Evolutionary conservation across 2,888 invertebrate genomes (phyloP).

Genomic region (Eustalomyia histrio): DNA sequence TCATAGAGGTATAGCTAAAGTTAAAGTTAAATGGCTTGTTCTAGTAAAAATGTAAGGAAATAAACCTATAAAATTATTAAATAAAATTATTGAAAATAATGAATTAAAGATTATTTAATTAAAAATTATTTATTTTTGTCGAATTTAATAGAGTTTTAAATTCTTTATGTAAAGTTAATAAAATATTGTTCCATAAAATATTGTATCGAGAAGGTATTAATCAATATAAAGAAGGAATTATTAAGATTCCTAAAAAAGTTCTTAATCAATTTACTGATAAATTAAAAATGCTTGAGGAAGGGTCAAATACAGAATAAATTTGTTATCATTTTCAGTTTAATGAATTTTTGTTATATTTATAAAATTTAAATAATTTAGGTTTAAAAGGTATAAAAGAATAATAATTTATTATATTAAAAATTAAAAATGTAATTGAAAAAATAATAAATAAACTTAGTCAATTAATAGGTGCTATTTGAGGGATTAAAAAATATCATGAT

Average conservation of each 20-base stretch:
- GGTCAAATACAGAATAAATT: slow-evolving; percentile 86
- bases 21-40: slow-evolving; percentile 79
- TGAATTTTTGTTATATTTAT: slow-evolving; percentile 70
- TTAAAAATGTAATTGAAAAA: slow-evolving; percentile 79
- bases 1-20: slow-evolving; percentile 80
- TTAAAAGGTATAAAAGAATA: slow-evolving; percentile 78
- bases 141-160: slow-evolving; percentile 73
- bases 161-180: slow-evolving; percentile 68
- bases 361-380: slow-evolving; percentile 73
- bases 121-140: slow-evolving; percentile 36
- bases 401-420: slow-evolving; percentile 82
- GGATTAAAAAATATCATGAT: slow-evolving; percentile 83
- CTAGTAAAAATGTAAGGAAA: slow-evolving; percentile 80
- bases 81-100: slow-evolving; percentile 78
- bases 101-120: slow-evolving; percentile 53
- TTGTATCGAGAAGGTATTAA: slow-evolving; percentile 81
- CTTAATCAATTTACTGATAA: slow-evolving; percentile 83
- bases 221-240: slow-evolving; percentile 82
- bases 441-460: slow-evolving; percentile 80
- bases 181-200: slow-evolving; percentile 79
- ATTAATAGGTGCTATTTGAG: slow-evolving; percentile 85
- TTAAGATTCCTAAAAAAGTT: slow-evolving; percentile 79
- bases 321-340: slow-evolving; percentile 84
- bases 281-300: slow-evolving; percentile 81
- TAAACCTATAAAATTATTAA: slow-evolving; percentile 85